phyloP scores from a whole-genome alignment of 2,888 invertebrate species.

The Schizotus pectinicornis region DNA sequence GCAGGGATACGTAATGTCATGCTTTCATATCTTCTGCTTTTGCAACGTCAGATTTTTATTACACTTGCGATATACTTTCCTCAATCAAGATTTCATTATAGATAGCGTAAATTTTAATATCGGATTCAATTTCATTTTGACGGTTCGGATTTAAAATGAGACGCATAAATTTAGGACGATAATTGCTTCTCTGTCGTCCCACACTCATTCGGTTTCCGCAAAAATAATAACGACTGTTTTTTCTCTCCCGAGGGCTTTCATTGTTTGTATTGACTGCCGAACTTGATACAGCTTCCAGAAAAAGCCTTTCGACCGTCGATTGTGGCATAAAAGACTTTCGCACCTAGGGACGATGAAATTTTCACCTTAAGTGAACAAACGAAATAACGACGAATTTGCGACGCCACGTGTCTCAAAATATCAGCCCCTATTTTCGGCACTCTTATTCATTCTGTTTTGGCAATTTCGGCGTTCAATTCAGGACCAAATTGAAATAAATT shows the following conservation, averaged over 20 bases:
- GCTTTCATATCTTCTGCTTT: constrained; percentile 42
- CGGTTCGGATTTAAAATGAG: constrained; percentile 47
- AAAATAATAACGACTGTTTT: constrained; percentile 27
- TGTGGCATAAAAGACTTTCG: constrained; percentile 9
- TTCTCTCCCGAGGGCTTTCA: constrained; percentile 15
- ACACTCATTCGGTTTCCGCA: constrained; percentile 34
- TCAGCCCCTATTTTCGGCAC: no score
- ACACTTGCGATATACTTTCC: constrained; percentile 54
- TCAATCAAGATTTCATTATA: constrained; percentile 61
- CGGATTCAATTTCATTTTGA: constrained; percentile 56
- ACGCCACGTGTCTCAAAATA: no score
- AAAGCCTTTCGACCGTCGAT: constrained; percentile 15
- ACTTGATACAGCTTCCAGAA: constrained; percentile 27
- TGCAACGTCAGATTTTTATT: constrained; percentile 57
- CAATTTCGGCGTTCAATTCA: no score
- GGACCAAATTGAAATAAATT: no score
- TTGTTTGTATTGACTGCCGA: constrained; percentile 22
- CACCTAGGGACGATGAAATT: constrained; percentile 1
- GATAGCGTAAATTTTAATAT: constrained; percentile 59
- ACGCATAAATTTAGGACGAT: constrained; percentile 47
- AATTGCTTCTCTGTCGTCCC: constrained; percentile 44
- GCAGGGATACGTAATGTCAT: constrained; percentile 33
- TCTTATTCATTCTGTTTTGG: no score
- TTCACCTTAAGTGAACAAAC: constrained; percentile 1
- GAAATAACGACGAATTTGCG: no score